A percentile compares a stretch with the other conserved stretches of the same genome.
phyloP scores from a whole-genome alignment of 53 echinoderm and acorn worm genomes.

The Patiria pectinifera region DNA sequence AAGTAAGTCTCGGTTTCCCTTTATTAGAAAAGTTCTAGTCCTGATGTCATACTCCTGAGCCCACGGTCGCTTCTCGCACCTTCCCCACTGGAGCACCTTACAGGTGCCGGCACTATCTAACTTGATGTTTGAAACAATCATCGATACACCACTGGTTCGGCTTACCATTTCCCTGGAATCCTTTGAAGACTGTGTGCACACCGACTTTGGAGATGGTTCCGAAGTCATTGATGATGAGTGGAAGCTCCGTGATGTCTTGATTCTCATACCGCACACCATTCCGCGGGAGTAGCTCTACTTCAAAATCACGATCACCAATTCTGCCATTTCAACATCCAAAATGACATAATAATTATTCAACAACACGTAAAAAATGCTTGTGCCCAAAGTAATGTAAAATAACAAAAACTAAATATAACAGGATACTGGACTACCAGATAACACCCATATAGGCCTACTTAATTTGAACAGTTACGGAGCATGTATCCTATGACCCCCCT shows the following conservation, averaged over 20 bases:
- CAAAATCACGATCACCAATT: neutral
- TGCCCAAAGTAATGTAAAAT: neutral
- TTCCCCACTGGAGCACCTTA: no score
- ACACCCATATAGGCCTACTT: no score
- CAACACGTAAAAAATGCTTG: neutral
- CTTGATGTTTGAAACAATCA: neutral
- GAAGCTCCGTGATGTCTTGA: neutral
- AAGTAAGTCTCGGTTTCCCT: no score
- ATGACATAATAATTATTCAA: neutral
- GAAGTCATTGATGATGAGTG: neutral
- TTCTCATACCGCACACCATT: constrained; percentile 4
- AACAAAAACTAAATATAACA: neutral
- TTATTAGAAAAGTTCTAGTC: no score
- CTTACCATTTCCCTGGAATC: constrained; percentile 40
- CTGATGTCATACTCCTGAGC: no score
- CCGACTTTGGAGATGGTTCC: constrained; percentile 46
- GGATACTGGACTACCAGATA: no score
- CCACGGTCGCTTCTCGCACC: no score
- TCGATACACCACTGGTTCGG: neutral
- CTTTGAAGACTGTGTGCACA: constrained; percentile 46
- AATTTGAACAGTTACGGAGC: neutral
- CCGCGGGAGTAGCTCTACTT: constrained; percentile 15
- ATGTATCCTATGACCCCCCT: neutral
- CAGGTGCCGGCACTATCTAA: no score
- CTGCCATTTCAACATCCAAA: neutral